Base-by-base conservation (phyloP, 2,888 invertebrate genomes). In the Troglohyphantes excavatus region DNA sequence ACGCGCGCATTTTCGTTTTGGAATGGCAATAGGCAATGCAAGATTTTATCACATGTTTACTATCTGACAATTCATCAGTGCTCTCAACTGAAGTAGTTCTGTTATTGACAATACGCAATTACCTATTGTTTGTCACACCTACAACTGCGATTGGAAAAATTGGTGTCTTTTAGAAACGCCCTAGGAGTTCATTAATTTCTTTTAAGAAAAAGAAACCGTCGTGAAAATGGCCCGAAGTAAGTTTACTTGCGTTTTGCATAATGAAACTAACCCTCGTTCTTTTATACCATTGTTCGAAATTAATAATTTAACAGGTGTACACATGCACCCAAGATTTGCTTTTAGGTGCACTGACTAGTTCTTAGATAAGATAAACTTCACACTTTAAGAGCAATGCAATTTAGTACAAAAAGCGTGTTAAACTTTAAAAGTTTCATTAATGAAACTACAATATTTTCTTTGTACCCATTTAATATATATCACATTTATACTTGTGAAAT, bases 161-260 rank as follows among this genome's bases (percentile, higher is more conserved):
- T 17, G 53, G 13, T 17, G n/a, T n/a, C 53, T 17, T 13, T n/a
- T n/a, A 53, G 53, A 53, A 53, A 26, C 65, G 27, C 65, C 65
- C 65, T 65, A 2, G 27, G 7, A 1, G 7, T 61, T n/a, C n/a
- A 5, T n/a, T 19, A 9, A 2, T 9, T 17, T 27, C 17, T 26
- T 63, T 11, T 23, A 19, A 63, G n/a, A n/a, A n/a, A n/a, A n/a
- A n/a, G n/a, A 19, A 63, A 23, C 63, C n/a, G 1, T 9, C 13
- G 11, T 72, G 13, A 72, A 72, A 72, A 72, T 72, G 72, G 43
- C 43, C 23, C 39, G 39, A 72, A 72, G 72, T 72, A 43, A 72
- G 72, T 43, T 23, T 0, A 43, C 29, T n/a, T n/a, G 13, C n/a
- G 1, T 43, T 21, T 43, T 46, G n/a, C 13, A 39, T 33, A 3